These are phyloP conservation scores for Strix uralensis DNA, from an alignment of 2,113 vertebrate genomes.

Conservation along the genomic window DNA sequence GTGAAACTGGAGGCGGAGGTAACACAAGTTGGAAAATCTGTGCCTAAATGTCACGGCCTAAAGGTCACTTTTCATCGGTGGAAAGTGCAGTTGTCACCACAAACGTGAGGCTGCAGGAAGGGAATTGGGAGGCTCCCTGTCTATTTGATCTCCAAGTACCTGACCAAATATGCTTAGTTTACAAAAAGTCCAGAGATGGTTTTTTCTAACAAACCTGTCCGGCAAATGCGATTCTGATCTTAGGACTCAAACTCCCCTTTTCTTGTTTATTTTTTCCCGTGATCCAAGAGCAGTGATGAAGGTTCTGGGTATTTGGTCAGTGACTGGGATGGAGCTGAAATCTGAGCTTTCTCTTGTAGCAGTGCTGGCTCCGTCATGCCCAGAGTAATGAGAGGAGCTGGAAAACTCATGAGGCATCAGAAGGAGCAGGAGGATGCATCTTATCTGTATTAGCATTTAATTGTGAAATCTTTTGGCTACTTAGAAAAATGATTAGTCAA, in stretches of 20 bases:
- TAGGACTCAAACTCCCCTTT: background rate
- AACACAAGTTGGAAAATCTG: slow-evolving; percentile 35
- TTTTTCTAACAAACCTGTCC: background rate
- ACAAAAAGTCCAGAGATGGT: accelerated
- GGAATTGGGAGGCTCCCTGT: background rate
- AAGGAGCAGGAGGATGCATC: slow-evolving; percentile 5
- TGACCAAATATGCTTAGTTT: background rate
- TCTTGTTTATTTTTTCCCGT: accelerated
- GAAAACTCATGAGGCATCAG: slow-evolving; percentile 28
- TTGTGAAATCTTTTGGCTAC: background rate
- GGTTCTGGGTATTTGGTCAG: background rate
- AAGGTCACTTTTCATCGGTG: slow-evolving; percentile 28
- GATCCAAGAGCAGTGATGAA: background rate
- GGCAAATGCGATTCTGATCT: background rate
- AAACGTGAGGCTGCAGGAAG: background rate
- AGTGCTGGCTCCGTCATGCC: background rate
- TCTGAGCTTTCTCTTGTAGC: background rate
- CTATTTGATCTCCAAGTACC: background rate
- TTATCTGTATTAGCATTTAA: slow-evolving; percentile 28
- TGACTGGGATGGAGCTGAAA: slow-evolving; percentile 12
- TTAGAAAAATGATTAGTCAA: slow-evolving; percentile 33
- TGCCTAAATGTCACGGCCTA: slow-evolving; percentile 52
- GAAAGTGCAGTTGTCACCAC: slow-evolving; percentile 37
- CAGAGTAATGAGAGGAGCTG: background rate
- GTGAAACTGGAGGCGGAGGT: slow-evolving; percentile 59